phyloP scores from a whole-genome alignment of 2,888 invertebrate genomes.

The Loripinus fragilis region DNA sequence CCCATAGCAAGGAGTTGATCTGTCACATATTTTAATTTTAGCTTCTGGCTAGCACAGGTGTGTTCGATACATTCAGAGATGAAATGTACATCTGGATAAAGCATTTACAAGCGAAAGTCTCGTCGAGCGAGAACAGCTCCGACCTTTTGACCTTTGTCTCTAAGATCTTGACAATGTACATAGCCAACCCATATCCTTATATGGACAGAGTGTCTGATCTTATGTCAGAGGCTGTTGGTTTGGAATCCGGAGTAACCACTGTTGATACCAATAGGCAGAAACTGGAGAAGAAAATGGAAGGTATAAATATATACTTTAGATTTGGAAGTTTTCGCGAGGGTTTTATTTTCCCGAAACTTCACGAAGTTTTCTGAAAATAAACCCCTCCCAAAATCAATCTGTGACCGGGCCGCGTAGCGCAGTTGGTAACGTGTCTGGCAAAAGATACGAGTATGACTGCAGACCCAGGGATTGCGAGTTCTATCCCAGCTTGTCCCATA shows the following conservation, averaged over 20 bases:
- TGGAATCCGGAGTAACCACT: constrained; percentile 33
- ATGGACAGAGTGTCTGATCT: constrained; percentile 67
- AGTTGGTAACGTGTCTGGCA: too few relatives aligned
- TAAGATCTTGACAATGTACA: constrained; percentile 62
- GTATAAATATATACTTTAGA: too few relatives aligned
- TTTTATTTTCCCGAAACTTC: too few relatives aligned
- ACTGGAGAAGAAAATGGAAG: constrained; percentile 26
- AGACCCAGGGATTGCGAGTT: too few relatives aligned
- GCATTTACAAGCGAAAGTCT: constrained; percentile 32
- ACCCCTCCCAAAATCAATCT: too few relatives aligned
- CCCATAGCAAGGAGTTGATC: too few relatives aligned
- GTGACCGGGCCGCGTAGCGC: too few relatives aligned
- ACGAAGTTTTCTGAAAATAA: too few relatives aligned
- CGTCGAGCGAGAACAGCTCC: neutral
- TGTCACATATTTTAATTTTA: constrained; percentile 25
- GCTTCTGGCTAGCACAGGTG: constrained; percentile 68
- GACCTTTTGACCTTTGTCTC: constrained; percentile 61
- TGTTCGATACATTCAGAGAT: constrained; percentile 64
- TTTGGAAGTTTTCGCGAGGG: too few relatives aligned
- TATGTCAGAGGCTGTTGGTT: constrained; percentile 45
- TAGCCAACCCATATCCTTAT: constrained; percentile 71
- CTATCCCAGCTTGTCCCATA: too few relatives aligned
- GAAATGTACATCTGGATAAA: constrained; percentile 69
- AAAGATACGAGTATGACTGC: too few relatives aligned
- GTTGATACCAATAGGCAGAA: neutral